A percentile compares a stretch with the other conserved stretches of the same genome.
These are phyloP conservation scores for Sylvicola cinctus DNA, from an alignment of 2,888 invertebrate species.

Conservation along the genomic window DNA sequence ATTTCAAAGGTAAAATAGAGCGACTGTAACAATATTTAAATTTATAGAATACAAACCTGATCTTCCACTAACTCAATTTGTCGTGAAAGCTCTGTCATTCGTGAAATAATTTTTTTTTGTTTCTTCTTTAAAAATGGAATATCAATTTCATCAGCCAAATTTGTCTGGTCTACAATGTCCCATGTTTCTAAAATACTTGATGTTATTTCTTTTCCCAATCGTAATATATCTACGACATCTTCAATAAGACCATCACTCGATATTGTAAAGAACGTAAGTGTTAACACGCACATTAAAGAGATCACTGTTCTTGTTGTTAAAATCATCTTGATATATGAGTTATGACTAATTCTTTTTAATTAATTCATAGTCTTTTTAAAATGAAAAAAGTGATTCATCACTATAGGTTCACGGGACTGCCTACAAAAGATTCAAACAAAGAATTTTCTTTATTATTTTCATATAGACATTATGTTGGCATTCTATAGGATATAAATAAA, in stretches of 20 bases:
- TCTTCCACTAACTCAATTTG: slow-evolving; percentile 23
- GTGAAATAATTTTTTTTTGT: slow-evolving; percentile 37
- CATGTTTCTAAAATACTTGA: slow-evolving; percentile 38
- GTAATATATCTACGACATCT: slow-evolving; percentile 37
- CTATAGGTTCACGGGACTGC: no score
- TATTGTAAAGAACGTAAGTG: no score
- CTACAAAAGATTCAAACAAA: no score
- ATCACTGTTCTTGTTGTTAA: no score
- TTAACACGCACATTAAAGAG: no score
- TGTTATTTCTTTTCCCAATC: slow-evolving; percentile 35
- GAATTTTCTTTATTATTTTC: no score
- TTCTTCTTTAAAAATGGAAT: slow-evolving; percentile 37
- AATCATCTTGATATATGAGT: no score
- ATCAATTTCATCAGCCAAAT: slow-evolving; percentile 30
- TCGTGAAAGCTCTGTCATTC: slow-evolving; percentile 23
- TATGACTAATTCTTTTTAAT: no score
- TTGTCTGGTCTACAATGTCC: slow-evolving; percentile 38
- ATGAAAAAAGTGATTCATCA: no score
- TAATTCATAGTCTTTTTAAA: no score
- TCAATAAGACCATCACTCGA: slow-evolving; percentile 22
- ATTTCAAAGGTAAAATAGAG: neutral
- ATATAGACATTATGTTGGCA: no score
- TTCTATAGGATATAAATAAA: no score
- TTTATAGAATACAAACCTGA: slow-evolving; percentile 12
- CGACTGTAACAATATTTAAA: neutral